These are phyloP conservation scores for Chloroclysta siterata DNA, from an alignment of 2,888 invertebrate genomes.

Conservation along the genomic window DNA sequence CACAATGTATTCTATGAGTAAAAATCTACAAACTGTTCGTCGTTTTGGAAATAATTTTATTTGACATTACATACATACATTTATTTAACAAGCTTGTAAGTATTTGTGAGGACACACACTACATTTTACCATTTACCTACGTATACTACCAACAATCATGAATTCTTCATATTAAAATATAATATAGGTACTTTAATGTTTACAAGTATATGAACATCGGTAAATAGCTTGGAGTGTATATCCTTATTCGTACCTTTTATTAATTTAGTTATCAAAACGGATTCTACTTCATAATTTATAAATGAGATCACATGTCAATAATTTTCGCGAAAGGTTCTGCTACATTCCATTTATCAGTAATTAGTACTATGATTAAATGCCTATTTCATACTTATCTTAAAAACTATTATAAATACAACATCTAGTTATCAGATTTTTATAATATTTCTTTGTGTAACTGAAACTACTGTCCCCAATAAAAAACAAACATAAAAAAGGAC, in stretches of 20 bases:
- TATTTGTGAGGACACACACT: constrained; percentile 32
- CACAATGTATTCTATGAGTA: no score
- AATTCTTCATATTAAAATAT: no score
- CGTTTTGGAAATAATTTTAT: constrained; percentile 28
- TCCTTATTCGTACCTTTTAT: constrained; percentile 5
- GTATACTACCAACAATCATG: no score
- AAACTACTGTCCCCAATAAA: neutral
- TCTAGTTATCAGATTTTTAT: constrained; percentile 18
- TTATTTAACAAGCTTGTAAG: constrained; percentile 25
- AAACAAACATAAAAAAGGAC: neutral
- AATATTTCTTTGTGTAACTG: constrained; percentile 3
- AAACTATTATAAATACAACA: constrained; percentile 28
- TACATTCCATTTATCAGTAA: constrained; percentile 14
- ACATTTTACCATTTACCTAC: neutral
- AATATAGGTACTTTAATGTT: no score
- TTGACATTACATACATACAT: constrained; percentile 30
- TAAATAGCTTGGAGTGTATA: constrained; percentile 18
- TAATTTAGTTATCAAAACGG: constrained; percentile 12
- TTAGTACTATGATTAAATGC: constrained; percentile 18
- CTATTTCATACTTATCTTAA: constrained; percentile 18
- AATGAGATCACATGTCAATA: constrained; percentile 34
- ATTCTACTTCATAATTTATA: constrained; percentile 23
- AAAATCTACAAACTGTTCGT: neutral
- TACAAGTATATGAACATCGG: neutral
- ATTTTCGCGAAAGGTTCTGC: constrained; percentile 23